phyloP scores from a whole-genome alignment of 2,888 invertebrate species.

The Osmoderma eremita region DNA sequence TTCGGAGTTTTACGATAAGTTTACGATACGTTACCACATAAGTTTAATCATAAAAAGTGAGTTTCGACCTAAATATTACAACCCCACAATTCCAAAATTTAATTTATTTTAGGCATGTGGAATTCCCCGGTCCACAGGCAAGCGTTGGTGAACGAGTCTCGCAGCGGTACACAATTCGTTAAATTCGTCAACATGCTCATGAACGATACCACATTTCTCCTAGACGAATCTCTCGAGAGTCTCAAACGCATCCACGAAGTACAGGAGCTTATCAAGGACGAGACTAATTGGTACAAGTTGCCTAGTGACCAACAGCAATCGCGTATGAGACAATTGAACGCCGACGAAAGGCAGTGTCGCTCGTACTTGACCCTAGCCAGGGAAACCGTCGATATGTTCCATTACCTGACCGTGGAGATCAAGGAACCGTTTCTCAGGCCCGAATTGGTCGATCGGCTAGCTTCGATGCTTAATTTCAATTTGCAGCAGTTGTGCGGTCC shows the following conservation, averaged over 20 bases:
- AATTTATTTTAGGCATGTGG: constrained; percentile 79
- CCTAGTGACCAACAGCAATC: constrained; percentile 77
- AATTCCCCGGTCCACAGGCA: constrained; percentile 85
- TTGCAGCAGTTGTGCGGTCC: constrained; percentile 95
- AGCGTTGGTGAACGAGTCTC: constrained; percentile 91
- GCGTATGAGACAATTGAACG: constrained; percentile 79
- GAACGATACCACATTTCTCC: constrained; percentile 96
- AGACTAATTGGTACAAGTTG: constrained; percentile 73
- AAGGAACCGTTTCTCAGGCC: constrained; percentile 94
- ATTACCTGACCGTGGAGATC: constrained; percentile 94
- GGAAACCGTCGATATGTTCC: constrained; percentile 98
- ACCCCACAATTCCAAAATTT: background rate
- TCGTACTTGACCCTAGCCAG: constrained; percentile 91
- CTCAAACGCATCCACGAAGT: constrained; percentile 88
- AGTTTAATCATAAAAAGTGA: constrained; percentile 90
- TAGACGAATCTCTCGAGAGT: constrained; percentile 95
- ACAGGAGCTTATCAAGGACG: constrained; percentile 83
- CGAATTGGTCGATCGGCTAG: constrained; percentile 91
- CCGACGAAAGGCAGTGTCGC: constrained; percentile 88
- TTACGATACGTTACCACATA: constrained; percentile 97
- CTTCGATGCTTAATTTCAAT: constrained; percentile 99
- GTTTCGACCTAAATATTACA: constrained; percentile 37
- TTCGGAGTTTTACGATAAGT: constrained; percentile 99
- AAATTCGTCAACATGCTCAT: constrained; percentile 98
- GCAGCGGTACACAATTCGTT: constrained; percentile 91